Conservation (phyloP, 2,113 vertebrate genomes). For the Pristiophorus japonicus region DNA sequence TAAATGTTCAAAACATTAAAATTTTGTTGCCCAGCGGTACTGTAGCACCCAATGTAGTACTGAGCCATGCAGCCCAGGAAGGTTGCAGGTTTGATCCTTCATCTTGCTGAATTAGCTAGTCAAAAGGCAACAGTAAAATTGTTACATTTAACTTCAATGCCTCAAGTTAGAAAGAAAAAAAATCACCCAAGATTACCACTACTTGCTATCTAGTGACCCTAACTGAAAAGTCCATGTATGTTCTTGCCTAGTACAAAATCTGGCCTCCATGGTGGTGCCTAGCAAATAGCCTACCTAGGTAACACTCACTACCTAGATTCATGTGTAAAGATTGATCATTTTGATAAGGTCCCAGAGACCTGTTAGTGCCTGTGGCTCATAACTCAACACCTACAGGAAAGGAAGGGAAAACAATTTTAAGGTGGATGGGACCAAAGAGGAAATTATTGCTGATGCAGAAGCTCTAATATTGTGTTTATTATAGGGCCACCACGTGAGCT, state of each 20-base stretch:
- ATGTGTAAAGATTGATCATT: not conserved
- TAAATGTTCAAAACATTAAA: not conserved
- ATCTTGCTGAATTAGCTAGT: not conserved
- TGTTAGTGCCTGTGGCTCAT: not conserved
- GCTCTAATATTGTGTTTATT: constrained; percentile 35
- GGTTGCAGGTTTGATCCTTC: not conserved
- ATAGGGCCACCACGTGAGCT: constrained; percentile 68
- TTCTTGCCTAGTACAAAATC: not conserved
- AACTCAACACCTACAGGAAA: not conserved
- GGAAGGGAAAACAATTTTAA: not conserved
- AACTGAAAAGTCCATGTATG: not conserved
- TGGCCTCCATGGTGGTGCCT: not conserved
- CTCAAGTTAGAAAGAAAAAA: not conserved
- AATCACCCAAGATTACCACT: not conserved
- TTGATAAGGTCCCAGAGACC: not conserved
- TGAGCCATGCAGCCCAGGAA: not conserved
- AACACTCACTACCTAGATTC: not conserved
- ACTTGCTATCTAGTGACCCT: not conserved
- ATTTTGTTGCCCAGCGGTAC: not conserved
- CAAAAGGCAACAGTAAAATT: not conserved
- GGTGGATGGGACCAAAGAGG: not conserved
- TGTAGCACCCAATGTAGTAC: not conserved
- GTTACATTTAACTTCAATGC: not conserved
- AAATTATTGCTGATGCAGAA: not conserved
- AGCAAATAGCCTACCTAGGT: not conserved